phyloP scores from a whole-genome alignment of 2,113 vertebrate species.

The Corapipo altera region DNA sequence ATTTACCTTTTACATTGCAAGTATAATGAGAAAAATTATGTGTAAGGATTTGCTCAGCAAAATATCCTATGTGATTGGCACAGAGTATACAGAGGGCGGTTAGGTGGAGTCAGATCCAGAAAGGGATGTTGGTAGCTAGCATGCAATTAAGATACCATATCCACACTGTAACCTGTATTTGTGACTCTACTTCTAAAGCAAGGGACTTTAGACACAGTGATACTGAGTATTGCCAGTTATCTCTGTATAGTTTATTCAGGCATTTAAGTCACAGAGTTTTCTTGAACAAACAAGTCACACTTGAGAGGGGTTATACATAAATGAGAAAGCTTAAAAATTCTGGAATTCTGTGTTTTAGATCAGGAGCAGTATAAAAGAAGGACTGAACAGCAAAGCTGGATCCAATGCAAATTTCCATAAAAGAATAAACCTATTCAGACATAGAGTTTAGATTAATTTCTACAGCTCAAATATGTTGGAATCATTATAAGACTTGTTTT shows the following conservation, averaged over 20 bases:
- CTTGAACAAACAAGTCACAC: background rate
- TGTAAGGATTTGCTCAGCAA: background rate
- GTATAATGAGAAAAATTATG: background rate
- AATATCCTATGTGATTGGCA: background rate
- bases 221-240: background rate
- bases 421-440: background rate
- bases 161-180: background rate
- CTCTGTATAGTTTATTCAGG: background rate
- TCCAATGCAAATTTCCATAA: background rate
- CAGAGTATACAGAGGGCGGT: background rate
- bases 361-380: background rate
- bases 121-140: background rate
- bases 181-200: background rate
- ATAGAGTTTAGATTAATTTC: background rate
- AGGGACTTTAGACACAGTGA: background rate
- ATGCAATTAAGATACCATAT: background rate
- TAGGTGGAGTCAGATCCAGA: background rate
- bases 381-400: background rate
- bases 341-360: background rate
- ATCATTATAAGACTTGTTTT: background rate
- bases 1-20: background rate
- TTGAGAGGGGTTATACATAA: background rate
- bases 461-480: background rate
- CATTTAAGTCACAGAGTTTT: background rate
- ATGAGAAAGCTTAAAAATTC: background rate